Conservation (phyloP, 1,140 invertebrate genomes). For the Anastatus disparis region DNA sequence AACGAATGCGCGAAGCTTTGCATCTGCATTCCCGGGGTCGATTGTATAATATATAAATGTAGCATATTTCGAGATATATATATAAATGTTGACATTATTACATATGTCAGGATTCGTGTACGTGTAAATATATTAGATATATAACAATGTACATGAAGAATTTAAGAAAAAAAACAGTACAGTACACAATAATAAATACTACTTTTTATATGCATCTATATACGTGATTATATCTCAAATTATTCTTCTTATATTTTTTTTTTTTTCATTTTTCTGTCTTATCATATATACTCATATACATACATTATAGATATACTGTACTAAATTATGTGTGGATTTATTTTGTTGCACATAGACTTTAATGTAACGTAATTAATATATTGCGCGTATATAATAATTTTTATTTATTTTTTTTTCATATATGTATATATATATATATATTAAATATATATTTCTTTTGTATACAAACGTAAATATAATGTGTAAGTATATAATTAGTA, state of each 20-base stretch:
- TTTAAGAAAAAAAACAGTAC: conserved; percentile 68
- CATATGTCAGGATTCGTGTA: conserved; percentile 60
- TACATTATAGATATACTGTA: conserved; percentile 34
- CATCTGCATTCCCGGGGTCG: conserved; percentile 61
- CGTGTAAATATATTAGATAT: conserved; percentile 59
- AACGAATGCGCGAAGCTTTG: conserved; percentile 59
- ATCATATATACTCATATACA: conserved; percentile 33
- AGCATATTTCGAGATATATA: conserved; percentile 59
- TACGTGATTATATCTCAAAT: conserved; percentile 47
- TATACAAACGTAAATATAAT: conserved; percentile 71
- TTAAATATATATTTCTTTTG: conserved; percentile 51
- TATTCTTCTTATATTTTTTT: conserved; percentile 38
- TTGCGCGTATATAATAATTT: conserved; percentile 35
- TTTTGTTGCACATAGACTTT: conserved; percentile 31
- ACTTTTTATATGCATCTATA: conserved; percentile 55
- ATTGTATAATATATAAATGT: conserved; percentile 52
- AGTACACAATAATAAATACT: conserved; percentile 71
- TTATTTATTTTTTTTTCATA: conserved; percentile 33
- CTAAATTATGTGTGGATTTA: conserved; percentile 32
- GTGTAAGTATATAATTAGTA: conserved; percentile 58
- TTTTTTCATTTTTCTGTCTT: conserved; percentile 26
- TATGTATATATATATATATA: conserved; percentile 48
- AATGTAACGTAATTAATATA: conserved; percentile 35
- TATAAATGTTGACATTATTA: conserved; percentile 60
- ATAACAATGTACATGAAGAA: conserved; percentile 64